Percentiles rank a stretch among this genome's conserved stretches.
Evolutionary conservation across 2,797 vertebrate species (phyloP).

Genomic region (Oophaga sylvatica): DNA sequence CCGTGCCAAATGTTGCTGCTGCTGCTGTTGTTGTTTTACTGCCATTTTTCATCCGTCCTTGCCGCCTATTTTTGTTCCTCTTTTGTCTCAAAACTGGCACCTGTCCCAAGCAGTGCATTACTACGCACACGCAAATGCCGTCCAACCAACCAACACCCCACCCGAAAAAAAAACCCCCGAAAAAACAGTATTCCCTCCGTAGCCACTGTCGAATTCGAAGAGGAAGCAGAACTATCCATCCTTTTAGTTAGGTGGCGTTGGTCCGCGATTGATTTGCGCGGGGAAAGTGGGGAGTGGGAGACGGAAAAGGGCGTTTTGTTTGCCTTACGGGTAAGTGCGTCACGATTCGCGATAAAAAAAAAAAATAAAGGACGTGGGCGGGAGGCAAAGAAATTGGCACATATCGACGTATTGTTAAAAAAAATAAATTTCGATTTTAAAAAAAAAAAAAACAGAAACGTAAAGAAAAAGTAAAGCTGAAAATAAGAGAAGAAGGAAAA

Average conservation of each 20-base stretch:
- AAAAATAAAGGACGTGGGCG: background rate
- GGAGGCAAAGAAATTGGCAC: constrained; percentile 1
- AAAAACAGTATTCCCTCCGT: constrained; percentile 39
- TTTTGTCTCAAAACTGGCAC: constrained; percentile 89
- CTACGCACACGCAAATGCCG: constrained; percentile 74
- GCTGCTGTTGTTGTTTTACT: constrained; percentile 37
- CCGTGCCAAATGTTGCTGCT: background rate
- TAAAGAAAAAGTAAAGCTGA: constrained; percentile 16
- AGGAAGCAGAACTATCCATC: constrained; percentile 42
- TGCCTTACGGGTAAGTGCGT: constrained; percentile 29
- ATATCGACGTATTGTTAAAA: constrained; percentile 13
- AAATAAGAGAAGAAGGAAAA: background rate
- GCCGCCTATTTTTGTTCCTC: constrained; percentile 81
- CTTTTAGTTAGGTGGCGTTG: constrained; percentile 32
- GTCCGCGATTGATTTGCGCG: background rate
- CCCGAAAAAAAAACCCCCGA: constrained; percentile 60
- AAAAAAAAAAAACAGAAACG: background rate
- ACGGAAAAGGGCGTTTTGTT: constrained; percentile 42
- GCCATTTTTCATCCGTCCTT: constrained; percentile 76
- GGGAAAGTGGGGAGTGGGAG: background rate
- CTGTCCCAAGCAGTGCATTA: constrained; percentile 87
- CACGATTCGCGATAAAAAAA: constrained; percentile 26
- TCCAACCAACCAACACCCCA: constrained; percentile 62
- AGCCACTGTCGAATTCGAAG: constrained; percentile 52
- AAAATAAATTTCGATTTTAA: constrained; percentile 30